A percentile compares a stretch with the other conserved stretches of the same genome.
These are phyloP conservation scores for Hycleus cichorii DNA, from an alignment of 1,140 invertebrate genomes.

Conservation along the genomic window DNA sequence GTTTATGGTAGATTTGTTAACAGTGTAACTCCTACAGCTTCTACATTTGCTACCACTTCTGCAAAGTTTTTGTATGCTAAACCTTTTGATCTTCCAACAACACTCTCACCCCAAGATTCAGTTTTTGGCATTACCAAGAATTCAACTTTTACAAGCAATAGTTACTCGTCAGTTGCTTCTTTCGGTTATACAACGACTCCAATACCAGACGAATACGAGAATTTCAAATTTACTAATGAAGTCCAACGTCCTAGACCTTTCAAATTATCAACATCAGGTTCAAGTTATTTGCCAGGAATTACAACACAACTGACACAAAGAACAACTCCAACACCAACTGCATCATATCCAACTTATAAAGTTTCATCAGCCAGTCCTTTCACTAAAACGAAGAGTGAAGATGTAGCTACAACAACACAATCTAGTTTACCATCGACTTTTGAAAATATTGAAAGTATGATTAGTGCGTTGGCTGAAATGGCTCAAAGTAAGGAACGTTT, in stretches of 20 bases:
- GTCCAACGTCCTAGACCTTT: constrained; percentile 24
- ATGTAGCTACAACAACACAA: constrained; percentile 2
- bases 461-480: constrained; percentile 33
- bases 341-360: constrained; percentile 19
- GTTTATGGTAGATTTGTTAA: constrained; percentile 23
- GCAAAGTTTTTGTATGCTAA: no score
- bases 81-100: no score
- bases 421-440: constrained; percentile 11
- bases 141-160: no score
- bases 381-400: constrained; percentile 10
- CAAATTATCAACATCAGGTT: constrained; percentile 30
- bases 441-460: constrained; percentile 34
- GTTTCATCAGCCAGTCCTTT: constrained; percentile 37
- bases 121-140: no score
- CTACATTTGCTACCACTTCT: not conserved
- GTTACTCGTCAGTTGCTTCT: no score
- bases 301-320: not conserved
- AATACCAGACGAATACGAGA: not conserved
- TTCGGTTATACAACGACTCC: not conserved
- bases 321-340: constrained; percentile 2
- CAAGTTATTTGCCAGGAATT: not conserved
- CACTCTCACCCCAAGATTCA: no score
- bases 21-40: constrained; percentile 1
- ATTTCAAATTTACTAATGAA: not conserved
- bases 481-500: constrained; percentile 10